Conservation (phyloP, 1,140 invertebrate species). For the Ericerus pela region DNA sequence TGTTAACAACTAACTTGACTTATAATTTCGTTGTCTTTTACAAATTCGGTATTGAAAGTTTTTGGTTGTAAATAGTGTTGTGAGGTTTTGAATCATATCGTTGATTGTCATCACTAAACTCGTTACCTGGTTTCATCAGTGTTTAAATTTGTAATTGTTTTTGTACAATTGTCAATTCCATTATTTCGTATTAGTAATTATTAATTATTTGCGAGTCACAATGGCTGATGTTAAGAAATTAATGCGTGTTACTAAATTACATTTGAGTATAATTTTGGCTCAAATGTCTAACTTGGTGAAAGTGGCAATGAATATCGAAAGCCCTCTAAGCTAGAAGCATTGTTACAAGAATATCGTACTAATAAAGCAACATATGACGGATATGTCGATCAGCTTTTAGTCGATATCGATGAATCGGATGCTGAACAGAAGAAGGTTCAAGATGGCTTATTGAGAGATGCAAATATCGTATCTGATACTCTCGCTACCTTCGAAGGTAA, state of each 20-base stretch:
- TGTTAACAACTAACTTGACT: background rate
- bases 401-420: background rate
- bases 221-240: too few species aligned
- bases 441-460: background rate
- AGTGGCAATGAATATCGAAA: background rate
- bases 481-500: background rate
- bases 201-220: too few species aligned
- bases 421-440: background rate
- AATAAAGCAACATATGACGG: background rate
- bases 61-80: background rate
- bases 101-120: background rate
- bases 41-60: too few species aligned
- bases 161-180: too few species aligned
- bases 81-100: background rate
- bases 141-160: background rate
- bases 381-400: background rate
- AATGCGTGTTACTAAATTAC: too few species aligned
- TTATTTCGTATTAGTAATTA: too few species aligned
- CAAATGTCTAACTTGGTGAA: too few species aligned
- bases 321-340: background rate
- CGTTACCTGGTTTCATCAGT: background rate
- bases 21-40: background rate
- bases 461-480: background rate
- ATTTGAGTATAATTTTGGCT: too few species aligned
- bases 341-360: background rate